Evolutionary conservation across 2,888 invertebrate species (phyloP).

Genomic region (Tinea pellionella): DNA sequence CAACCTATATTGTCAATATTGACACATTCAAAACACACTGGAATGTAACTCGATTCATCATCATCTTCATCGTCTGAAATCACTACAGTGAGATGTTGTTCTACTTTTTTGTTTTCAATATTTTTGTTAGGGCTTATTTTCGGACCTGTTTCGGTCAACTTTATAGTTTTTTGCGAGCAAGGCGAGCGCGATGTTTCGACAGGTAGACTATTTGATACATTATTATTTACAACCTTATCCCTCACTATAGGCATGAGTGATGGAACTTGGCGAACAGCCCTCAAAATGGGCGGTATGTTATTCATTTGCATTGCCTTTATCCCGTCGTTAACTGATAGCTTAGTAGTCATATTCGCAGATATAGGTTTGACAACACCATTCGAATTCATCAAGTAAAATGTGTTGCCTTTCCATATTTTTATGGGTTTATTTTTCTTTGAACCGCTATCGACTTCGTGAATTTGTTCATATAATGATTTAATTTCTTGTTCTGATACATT

Average conservation of each 20-base stretch:
- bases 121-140: too few relatives aligned
- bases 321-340: background rate
- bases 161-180: too few relatives aligned
- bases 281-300: too few relatives aligned
- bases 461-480: background rate
- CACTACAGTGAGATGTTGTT: too few relatives aligned
- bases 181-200: too few relatives aligned
- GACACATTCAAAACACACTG: constrained; percentile 41
- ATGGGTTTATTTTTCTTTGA: background rate
- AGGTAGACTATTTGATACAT: too few relatives aligned
- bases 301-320: too few relatives aligned
- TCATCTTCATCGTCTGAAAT: constrained; percentile 32
- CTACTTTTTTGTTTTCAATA: too few relatives aligned
- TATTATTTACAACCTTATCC: too few relatives aligned
- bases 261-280: too few relatives aligned
- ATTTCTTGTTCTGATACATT: background rate
- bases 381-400: background rate
- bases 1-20: constrained; percentile 39
- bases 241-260: too few relatives aligned
- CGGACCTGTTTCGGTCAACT: too few relatives aligned
- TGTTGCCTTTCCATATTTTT: background rate
- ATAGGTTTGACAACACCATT: background rate
- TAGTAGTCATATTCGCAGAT: background rate
- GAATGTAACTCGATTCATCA: constrained; percentile 22
- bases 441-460: background rate